phyloP scores from a whole-genome alignment of 1,140 invertebrate species.

The Hestina assimilis region DNA sequence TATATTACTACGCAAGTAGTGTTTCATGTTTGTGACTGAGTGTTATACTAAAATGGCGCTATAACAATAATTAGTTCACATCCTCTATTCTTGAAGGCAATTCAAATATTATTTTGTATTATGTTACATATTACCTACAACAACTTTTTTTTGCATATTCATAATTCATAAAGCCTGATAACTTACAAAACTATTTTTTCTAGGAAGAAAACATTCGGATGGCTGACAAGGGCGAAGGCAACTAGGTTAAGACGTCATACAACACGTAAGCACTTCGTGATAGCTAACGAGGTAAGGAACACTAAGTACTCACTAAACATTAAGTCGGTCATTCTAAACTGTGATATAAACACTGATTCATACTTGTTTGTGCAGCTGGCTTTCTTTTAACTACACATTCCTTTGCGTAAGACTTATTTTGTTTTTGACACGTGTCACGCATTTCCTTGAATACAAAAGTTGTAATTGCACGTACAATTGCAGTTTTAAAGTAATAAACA shows the following conservation, averaged over 20 bases:
- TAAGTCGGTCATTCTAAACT: slow-evolving; percentile 43
- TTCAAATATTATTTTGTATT: too few species aligned
- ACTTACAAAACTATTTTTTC: slow-evolving; percentile 27
- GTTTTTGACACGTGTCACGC: slow-evolving; percentile 8
- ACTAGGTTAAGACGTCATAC: slow-evolving; percentile 56
- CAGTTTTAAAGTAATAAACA: too few species aligned
- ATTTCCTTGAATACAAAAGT: too few species aligned
- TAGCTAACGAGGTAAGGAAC: slow-evolving; percentile 64
- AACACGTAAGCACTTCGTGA: slow-evolving; percentile 52
- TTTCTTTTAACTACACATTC: slow-evolving; percentile 36
- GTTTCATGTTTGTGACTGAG: too few species aligned
- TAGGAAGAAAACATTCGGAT: slow-evolving; percentile 43
- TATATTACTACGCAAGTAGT: too few species aligned
- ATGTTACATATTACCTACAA: too few species aligned
- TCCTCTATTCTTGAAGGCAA: too few species aligned
- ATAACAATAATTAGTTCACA: too few species aligned
- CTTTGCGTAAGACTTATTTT: slow-evolving; percentile 14
- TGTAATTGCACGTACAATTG: too few species aligned
- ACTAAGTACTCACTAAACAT: slow-evolving; percentile 35
- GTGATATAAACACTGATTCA: slow-evolving; percentile 49
- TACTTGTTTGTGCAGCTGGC: slow-evolving; percentile 40
- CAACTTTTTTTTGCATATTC: too few species aligned
- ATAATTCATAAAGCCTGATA: too few species aligned
- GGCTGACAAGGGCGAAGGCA: slow-evolving; percentile 44
- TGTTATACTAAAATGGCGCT: too few species aligned